Evolutionary conservation across 2,113 vertebrate genomes (phyloP).

Genomic region (Clinocottus analis): DNA sequence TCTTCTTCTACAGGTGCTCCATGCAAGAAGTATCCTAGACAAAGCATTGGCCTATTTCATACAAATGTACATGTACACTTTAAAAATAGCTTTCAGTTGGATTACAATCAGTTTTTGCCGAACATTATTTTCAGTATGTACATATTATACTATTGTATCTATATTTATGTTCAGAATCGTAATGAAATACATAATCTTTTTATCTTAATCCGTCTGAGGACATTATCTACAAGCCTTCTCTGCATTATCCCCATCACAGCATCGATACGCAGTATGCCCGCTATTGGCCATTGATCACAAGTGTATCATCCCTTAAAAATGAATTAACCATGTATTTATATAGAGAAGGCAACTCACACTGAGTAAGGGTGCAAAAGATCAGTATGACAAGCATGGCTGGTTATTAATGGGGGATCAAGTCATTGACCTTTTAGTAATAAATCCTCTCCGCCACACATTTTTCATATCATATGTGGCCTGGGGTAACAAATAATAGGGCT

Average conservation of each 20-base stretch:
- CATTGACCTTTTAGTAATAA: neutral
- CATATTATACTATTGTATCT: neutral
- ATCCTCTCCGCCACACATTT: neutral
- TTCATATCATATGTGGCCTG: neutral
- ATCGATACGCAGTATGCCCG: neutral
- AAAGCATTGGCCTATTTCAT: constrained; percentile 8
- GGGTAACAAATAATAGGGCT: neutral
- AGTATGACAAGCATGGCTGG: neutral
- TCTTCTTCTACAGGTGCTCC: constrained; percentile 12
- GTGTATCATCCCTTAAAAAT: neutral
- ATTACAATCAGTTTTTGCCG: neutral
- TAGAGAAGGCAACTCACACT: neutral
- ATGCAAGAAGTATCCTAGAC: neutral
- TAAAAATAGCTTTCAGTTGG: neutral
- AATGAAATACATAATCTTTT: neutral
- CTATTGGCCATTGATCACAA: neutral
- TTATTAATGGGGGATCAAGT: neutral
- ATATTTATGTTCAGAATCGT: neutral
- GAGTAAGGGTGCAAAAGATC: neutral
- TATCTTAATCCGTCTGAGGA: neutral
- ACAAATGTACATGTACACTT: neutral
- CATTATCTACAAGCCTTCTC: neutral
- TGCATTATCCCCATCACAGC: neutral
- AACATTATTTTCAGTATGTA: neutral
- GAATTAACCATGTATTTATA: neutral